Evolutionary conservation across 2,888 invertebrate species (phyloP).

Genomic region (Octodonta nipae): DNA sequence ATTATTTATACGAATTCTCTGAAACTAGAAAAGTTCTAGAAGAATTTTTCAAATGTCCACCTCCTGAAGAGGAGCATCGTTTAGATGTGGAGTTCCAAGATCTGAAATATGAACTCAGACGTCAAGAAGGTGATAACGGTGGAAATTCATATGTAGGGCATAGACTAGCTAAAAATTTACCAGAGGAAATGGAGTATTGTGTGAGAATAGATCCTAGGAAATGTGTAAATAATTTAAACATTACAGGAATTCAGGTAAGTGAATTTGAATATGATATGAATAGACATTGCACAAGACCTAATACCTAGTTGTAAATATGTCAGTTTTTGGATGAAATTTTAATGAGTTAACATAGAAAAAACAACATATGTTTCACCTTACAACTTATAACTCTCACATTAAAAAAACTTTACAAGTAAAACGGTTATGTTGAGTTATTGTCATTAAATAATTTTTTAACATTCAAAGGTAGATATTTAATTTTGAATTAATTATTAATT

Average conservation of each 20-base stretch:
- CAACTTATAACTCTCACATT: no score
- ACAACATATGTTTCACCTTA: no score
- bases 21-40: slow-evolving; percentile 84
- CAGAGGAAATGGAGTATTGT: slow-evolving; percentile 34
- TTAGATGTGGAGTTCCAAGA: slow-evolving; percentile 47
- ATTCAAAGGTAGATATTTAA: no score
- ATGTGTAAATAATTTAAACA: slow-evolving; percentile 43
- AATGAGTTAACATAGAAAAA: no score
- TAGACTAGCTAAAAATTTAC: slow-evolving; percentile 49
- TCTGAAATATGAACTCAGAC: slow-evolving; percentile 63
- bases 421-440: no score
- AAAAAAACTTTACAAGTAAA: no score
- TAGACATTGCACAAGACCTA: no score
- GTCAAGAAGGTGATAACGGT: slow-evolving; percentile 46
- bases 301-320: no score
- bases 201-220: slow-evolving; percentile 43
- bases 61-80: slow-evolving; percentile 46
- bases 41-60: slow-evolving; percentile 79
- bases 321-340: no score
- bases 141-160: slow-evolving; percentile 68
- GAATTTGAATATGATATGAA: slow-evolving; percentile 2
- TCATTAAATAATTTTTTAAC: no score
- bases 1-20: slow-evolving; percentile 83
- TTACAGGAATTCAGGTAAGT: slow-evolving; percentile 42
- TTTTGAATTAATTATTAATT: background rate